phyloP scores from a whole-genome alignment of 1,140 invertebrate genomes.

The Cyclina sinensis region DNA sequence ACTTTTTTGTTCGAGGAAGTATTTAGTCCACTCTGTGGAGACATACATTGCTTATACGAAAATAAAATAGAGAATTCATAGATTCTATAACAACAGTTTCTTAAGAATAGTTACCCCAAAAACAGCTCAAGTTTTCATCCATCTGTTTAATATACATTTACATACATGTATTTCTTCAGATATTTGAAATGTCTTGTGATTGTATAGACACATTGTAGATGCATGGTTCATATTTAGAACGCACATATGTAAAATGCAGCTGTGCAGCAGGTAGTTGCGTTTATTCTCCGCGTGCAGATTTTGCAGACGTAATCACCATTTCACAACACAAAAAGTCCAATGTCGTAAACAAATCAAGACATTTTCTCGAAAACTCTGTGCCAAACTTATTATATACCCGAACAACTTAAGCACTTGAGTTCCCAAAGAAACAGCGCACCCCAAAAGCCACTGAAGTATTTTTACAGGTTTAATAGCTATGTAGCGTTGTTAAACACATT shows the following conservation, averaged over 20 bases:
- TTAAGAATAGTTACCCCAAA: too few species aligned
- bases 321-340: background rate
- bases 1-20: too few species aligned
- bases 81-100: too few species aligned
- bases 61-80: too few species aligned
- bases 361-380: background rate
- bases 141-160: too few species aligned
- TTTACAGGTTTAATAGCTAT: background rate
- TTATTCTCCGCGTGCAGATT: background rate
- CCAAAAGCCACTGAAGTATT: background rate
- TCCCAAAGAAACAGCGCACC: background rate
- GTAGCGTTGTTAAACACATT: conserved; percentile 7
- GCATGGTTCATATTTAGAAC: too few species aligned
- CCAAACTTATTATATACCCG: conserved; percentile 24
- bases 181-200: too few species aligned
- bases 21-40: too few species aligned
- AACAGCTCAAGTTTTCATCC: too few species aligned
- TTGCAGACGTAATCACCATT: conserved; percentile 13
- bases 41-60: too few species aligned
- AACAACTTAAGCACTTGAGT: background rate
- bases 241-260: background rate
- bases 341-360: conserved; percentile 12
- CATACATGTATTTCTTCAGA: too few species aligned
- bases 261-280: background rate
- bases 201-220: too few species aligned